Evolutionary conservation across 2,888 invertebrate genomes (phyloP), one percentile per base, ranked within the genome.

Genomic region (Melanostoma scalare): DNA sequence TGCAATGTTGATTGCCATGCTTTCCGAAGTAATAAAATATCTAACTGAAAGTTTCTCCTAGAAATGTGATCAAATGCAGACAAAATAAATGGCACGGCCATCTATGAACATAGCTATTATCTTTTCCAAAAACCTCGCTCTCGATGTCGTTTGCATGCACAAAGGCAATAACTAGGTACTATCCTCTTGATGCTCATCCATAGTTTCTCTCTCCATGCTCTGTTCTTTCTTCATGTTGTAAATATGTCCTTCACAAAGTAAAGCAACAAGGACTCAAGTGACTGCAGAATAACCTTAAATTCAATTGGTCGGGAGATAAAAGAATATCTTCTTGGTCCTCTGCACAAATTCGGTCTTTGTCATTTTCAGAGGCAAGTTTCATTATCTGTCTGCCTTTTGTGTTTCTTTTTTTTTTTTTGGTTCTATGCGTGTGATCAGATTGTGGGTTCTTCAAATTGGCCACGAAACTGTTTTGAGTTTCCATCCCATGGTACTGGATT

Each of bases 271-370:
- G 6, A 61, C 48, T 42, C 30, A 56, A 65, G 61, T 72, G 48
- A 52, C 42, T 58, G 63, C 50, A 63, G 61, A 42, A 44, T 67
- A 6, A 73, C 65, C 67, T 67, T 38, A 8, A 77, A 58, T 65
- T 55, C 31, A 73, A 67, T 73, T 53, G 40, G 1, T 30, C 6
- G 4, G 1, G 9, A 65, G 35, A 78, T 52, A 72, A 65, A 73
- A 52, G 36, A 36, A 10, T 36, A 10, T 65, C 35, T 58, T 42
- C 31, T 6, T 31, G 9, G 63, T 48, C 38, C 20, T 20, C 20
- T 52, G 58, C 38, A 63, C 31, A 50, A 48, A 63, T 63, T 68
- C 40, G 20, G 30, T 20, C 35, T 44, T 69, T 76, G 46, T 52
- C 44, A 20, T 38, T 44, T 52, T 20, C 6, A n/a, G 20, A 56